Evolutionary conservation across 2,113 vertebrate genomes (phyloP), one percentile per base, ranked within the genome.

Genomic region (Caranx melampygus): DNA sequence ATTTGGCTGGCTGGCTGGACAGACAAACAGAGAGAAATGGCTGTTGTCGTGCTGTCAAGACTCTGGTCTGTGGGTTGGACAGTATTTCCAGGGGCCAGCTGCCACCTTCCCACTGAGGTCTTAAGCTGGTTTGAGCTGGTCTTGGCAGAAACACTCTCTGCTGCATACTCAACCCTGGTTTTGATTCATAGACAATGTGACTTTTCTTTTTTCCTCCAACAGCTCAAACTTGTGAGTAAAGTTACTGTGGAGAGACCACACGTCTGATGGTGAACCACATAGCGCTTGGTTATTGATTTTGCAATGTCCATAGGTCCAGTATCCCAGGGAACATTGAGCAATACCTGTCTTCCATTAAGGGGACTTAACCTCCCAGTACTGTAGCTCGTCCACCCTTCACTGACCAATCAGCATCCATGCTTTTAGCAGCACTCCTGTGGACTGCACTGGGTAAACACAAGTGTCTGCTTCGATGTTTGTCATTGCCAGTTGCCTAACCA

Each of bases 401-500:
- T 92, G 92, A 92, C 93, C 94, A 95, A 94, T 95, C 91, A 94
- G 87, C 79, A 65, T 33, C 54, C 91, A 93, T 91, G 94, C 95
- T 94, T 95, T 95, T 95, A 95, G 92, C 88, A 82, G 87, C 77
- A 69, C 90, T 93, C 83, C 89, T 92, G 81, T 82, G 75, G 83
- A 78, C 85, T 85, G 87, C 79, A 8, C 90, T 94, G 67, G 90
- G 92, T 89, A 96, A 96, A 96, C 93, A 95, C 55, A 84, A 57
- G 85, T 88, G 91, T 91, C 88, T 92, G 91, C 87, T 86, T 86
- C 93, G 92, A 81, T 95, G 91, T 95, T 96, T 96, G 94, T 94
- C 90, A 91, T 83, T 60, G 91, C 81, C 91, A 87, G 93, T 95
- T 95, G 91, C 93, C 87, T 86, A 95, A 95, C 92, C 90, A 94